A percentile compares a stretch with the other conserved stretches of the same genome.
These are phyloP conservation scores for Euzophera pinguis DNA, from an alignment of 2,888 invertebrate genomes.

Conservation along the genomic window DNA sequence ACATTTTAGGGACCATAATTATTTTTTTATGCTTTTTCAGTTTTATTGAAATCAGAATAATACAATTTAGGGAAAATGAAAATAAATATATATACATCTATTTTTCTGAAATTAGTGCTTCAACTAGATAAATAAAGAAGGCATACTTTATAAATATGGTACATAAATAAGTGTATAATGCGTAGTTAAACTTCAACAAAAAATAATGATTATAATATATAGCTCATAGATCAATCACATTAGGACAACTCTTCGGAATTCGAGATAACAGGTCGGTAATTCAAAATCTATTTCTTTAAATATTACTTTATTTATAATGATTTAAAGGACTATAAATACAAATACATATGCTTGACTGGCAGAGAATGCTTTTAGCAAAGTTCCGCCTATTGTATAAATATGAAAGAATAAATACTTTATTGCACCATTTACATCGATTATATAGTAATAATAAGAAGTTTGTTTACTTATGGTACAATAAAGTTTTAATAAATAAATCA, in stretches of 20 bases:
- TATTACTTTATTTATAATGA: too few relatives aligned
- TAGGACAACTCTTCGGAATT: background rate
- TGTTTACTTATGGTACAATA: too few relatives aligned
- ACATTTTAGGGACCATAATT: background rate
- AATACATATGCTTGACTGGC: too few relatives aligned
- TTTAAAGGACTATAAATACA: too few relatives aligned
- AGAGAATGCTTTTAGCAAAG: too few relatives aligned
- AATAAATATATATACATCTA: background rate
- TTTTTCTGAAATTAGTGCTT: background rate
- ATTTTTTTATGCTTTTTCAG: background rate
- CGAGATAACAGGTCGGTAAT: background rate
- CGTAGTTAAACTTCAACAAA: conserved; percentile 53
- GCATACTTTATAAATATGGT: conserved; percentile 11
- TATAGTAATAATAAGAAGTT: too few relatives aligned
- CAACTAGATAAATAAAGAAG: conserved; percentile 1
- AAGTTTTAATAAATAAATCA: too few relatives aligned
- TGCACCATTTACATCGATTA: too few relatives aligned
- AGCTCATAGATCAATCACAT: background rate
- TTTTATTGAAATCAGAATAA: too few relatives aligned
- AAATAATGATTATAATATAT: conserved; percentile 34
- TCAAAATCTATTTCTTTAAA: too few relatives aligned
- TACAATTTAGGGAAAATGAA: background rate
- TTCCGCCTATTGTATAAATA: too few relatives aligned
- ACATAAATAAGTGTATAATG: conserved; percentile 15
- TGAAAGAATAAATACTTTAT: too few relatives aligned